Conservation (phyloP, 2,888 invertebrate species). For the Cyrtodaria siliqua region DNA sequence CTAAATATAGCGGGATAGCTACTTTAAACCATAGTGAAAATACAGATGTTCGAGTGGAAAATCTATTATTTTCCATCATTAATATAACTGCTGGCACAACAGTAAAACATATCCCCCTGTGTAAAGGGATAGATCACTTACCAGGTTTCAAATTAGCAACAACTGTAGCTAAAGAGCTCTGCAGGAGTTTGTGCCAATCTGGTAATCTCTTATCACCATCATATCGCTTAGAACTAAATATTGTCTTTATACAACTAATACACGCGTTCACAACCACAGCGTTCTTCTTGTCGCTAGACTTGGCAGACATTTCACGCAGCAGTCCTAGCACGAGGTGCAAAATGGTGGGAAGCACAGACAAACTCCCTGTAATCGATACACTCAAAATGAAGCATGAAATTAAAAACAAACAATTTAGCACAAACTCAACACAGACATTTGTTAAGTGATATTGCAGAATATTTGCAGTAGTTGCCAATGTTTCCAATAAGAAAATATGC, state of each 20-base stretch:
- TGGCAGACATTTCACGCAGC: slow-evolving; percentile 92
- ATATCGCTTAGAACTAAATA: slow-evolving; percentile 88
- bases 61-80: no score
- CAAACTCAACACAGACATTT: no score
- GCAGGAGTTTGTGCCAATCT: slow-evolving; percentile 92
- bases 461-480: no score
- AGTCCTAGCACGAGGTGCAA: slow-evolving; percentile 96
- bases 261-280: slow-evolving; percentile 92
- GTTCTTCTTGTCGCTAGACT: slow-evolving; percentile 86
- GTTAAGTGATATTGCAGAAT: no score
- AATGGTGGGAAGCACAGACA: slow-evolving; percentile 95
- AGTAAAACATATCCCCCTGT: no score
- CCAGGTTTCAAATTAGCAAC: slow-evolving; percentile 91
- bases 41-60: no score
- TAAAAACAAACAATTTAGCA: no score
- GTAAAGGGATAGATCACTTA: slow-evolving; percentile 38
- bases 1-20: no score
- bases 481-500: no score
- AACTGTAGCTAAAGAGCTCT: slow-evolving; percentile 95
- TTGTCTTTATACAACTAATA: slow-evolving; percentile 91
- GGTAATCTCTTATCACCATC: slow-evolving; percentile 87
- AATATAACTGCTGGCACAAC: no score
- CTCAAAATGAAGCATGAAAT: no score
- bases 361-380: slow-evolving; percentile 90
- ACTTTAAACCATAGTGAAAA: no score